Base-by-base conservation (phyloP, 2,113 vertebrate genomes). In the Serilophus lunatus region DNA sequence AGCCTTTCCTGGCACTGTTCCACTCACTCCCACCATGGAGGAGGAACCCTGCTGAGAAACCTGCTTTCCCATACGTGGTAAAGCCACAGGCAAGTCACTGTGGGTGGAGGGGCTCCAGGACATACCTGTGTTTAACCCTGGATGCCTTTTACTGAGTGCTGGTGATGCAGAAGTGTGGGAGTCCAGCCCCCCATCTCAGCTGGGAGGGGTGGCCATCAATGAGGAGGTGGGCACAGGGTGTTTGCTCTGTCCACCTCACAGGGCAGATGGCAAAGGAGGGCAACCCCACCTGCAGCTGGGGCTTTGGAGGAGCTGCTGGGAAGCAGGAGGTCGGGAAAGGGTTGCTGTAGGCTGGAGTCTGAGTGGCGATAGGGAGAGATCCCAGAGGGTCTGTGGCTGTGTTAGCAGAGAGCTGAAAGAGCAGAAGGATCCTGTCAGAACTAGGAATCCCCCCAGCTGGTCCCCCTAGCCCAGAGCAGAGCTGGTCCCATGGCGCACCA, bases 141-240 rank as follows among this genome's bases (percentile, higher is more conserved):
- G 35, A 18, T 76, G 49, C 42, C 42, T n/a, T 42, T 24, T 19
- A 3, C 19, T 23, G 13, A 23, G 54, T 50, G 60, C 74, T 85
- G 88, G 42, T 81, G 74, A 57, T 38, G 13, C 36, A 36, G 17
- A 42, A 71, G 44, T 1, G 4, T 0, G 0, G 24, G 40, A 18
- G 4, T 36, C 49, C 29, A 2, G 0, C 5, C n/a, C n/a, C 49
- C 24, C 44, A 74, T 47, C 47, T 56, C 1, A 0, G 35, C 31
- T 1, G 4, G 49, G 35, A 85, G 42, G 50, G 59, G 7, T 74
- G 77, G 33, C 38, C 29, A 9, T 42, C 0, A 1, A 54, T 57
- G 71, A 22, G 18, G n/a, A 77, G 81, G 25, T 38, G 92, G 45
- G 33, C 25, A 42, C 47, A 26, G 42, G 23, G 7, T 5, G 9